Evolutionary conservation across 2,888 invertebrate species (phyloP).

Genomic region (Megalurothrips usitatus): DNA sequence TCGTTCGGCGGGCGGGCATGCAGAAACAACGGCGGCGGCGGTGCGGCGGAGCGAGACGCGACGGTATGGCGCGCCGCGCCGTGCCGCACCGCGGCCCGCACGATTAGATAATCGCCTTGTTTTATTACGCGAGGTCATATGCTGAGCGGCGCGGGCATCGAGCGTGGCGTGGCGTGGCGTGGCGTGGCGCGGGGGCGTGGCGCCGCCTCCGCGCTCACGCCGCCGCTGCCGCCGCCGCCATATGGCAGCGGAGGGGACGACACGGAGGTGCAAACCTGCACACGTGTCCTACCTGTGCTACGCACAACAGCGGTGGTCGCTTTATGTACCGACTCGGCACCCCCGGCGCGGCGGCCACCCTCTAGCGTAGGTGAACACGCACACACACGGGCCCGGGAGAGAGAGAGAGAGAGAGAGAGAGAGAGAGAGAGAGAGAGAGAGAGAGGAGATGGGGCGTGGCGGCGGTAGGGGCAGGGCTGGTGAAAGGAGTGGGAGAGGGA

Average conservation of each 20-base stretch:
- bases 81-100: background rate
- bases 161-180: background rate
- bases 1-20: background rate
- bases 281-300: too few species aligned
- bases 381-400: background rate
- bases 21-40: background rate
- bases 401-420: too few species aligned
- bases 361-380: too few species aligned
- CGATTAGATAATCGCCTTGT: slow-evolving; percentile 8
- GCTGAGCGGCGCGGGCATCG: background rate
- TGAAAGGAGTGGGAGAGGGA: background rate
- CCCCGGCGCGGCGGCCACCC: too few species aligned
- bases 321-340: too few species aligned
- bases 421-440: too few species aligned
- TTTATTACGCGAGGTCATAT: slow-evolving; percentile 11
- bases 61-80: background rate
- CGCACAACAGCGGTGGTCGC: too few species aligned
- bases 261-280: too few species aligned
- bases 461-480: background rate
- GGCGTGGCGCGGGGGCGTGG: background rate
- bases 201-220: background rate
- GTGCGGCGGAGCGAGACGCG: background rate
- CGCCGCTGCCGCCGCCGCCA: too few species aligned
- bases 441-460: too few species aligned
- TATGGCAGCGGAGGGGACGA: too few species aligned